These are phyloP conservation scores for Drosophila obscura DNA, from an alignment of 1,140 invertebrate genomes.

Conservation along the genomic window DNA sequence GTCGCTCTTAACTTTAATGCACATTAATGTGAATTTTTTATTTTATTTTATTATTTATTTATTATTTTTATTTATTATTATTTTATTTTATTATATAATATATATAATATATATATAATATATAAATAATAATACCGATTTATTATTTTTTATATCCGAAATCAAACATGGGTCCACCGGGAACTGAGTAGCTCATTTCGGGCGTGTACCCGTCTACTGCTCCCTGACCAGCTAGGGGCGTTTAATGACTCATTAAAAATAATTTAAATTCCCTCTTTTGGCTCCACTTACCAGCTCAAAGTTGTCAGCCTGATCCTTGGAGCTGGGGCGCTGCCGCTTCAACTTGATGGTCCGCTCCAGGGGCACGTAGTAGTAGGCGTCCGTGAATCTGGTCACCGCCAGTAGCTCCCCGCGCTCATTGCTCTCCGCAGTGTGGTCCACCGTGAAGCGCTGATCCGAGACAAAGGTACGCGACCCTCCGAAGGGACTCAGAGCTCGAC, in stretches of 20 bases:
- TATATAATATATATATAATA: no score
- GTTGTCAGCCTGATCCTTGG: conserved; percentile 8
- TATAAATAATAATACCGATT: no score
- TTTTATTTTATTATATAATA: no score
- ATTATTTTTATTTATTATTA: no score
- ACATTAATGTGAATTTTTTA: no score
- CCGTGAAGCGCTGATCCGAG: conserved; percentile 54
- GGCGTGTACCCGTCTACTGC: not conserved
- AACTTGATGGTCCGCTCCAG: conserved; percentile 16
- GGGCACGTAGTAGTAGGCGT: conserved; percentile 14
- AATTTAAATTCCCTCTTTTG: no score
- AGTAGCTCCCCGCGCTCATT: conserved; percentile 23
- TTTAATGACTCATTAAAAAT: not conserved
- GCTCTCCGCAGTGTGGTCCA: conserved; percentile 36
- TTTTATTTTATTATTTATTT: no score
- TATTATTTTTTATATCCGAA: no score
- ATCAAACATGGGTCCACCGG: no score
- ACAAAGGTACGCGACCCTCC: not conserved
- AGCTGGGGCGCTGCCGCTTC: conserved; percentile 37
- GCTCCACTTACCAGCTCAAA: conserved; percentile 42
- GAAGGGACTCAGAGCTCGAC: no score
- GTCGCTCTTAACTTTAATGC: no score
- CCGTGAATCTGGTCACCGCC: conserved; percentile 5
- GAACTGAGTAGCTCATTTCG: not conserved
- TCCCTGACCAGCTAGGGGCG: conserved; percentile 16